Conservation (phyloP, 1,140 invertebrate genomes). For the Temnothorax curvispinosus region DNA sequence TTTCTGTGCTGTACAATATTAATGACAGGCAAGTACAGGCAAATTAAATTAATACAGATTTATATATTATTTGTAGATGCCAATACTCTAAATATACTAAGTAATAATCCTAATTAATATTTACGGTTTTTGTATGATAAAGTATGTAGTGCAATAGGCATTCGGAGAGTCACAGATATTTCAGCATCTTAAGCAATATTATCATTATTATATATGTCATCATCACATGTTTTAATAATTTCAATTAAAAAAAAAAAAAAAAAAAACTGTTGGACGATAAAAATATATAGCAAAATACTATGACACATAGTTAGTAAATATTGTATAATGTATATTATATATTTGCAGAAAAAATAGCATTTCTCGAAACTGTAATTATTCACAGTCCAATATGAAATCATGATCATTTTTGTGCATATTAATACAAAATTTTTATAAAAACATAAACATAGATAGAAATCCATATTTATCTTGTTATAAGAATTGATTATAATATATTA, state of each 20-base stretch:
- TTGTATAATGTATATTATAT: slow-evolving; percentile 1
- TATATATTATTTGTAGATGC: slow-evolving; percentile 34
- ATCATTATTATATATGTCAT: slow-evolving; percentile 8
- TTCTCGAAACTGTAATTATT: background rate
- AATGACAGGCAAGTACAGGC: slow-evolving; percentile 29
- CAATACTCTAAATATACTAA: slow-evolving; percentile 28
- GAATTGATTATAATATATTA: background rate
- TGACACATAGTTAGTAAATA: background rate
- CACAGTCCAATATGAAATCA: background rate
- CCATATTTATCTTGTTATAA: background rate
- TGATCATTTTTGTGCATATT: slow-evolving; percentile 19
- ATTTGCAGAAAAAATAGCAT: slow-evolving; percentile 2
- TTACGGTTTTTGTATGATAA: slow-evolving; percentile 18
- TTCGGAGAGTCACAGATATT: slow-evolving; percentile 32
- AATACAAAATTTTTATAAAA: slow-evolving; percentile 39
- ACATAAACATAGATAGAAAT: background rate
- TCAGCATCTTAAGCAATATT: slow-evolving; percentile 21
- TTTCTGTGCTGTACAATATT: slow-evolving; percentile 42
- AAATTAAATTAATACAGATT: slow-evolving; percentile 33
- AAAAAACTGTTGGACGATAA: background rate
- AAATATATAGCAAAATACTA: background rate
- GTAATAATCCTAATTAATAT: slow-evolving; percentile 34
- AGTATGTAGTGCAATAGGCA: background rate
- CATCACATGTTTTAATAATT: slow-evolving; percentile 1
- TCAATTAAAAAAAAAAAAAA: background rate